Conservation (phyloP, 1,140 invertebrate genomes). For the Polypedilum vanderplanki region DNA sequence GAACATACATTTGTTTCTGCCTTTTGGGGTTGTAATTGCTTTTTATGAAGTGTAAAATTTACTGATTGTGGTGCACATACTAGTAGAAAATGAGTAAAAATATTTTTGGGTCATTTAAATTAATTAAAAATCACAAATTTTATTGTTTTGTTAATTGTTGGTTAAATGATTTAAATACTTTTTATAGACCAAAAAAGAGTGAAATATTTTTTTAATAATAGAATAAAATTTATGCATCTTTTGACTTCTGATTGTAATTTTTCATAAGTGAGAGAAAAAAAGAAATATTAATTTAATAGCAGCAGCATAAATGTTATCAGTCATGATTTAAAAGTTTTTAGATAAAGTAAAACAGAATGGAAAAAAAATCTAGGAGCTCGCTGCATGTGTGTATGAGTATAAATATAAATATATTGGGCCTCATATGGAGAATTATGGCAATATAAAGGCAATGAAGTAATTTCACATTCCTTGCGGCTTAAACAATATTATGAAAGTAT, state of each 20-base stretch:
- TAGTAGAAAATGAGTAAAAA: no score
- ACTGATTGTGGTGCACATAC: not conserved
- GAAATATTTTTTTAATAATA: no score
- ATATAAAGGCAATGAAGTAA: not conserved
- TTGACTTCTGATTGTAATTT: not conserved
- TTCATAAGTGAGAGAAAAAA: not conserved
- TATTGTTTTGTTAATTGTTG: no score
- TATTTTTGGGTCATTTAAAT: no score
- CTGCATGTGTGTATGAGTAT: not conserved
- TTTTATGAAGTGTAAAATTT: slow-evolving; percentile 26
- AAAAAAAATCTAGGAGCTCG: not conserved
- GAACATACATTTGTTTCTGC: not conserved
- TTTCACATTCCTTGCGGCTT: slow-evolving; percentile 10
- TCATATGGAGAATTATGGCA: slow-evolving; percentile 11
- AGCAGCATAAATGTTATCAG: slow-evolving; percentile 24
- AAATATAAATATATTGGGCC: not conserved
- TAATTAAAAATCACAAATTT: no score
- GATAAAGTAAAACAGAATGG: slow-evolving; percentile 2
- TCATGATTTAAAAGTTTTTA: slow-evolving; percentile 28
- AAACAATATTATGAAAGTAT: slow-evolving; percentile 1
- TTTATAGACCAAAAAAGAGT: no score
- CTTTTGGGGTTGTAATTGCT: slow-evolving; percentile 5
- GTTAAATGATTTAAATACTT: no score
- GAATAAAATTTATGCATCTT: no score
- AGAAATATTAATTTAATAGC: slow-evolving; percentile 19